phyloP scores from a whole-genome alignment of 2,888 invertebrate genomes.

The Monochamus alternatus region DNA sequence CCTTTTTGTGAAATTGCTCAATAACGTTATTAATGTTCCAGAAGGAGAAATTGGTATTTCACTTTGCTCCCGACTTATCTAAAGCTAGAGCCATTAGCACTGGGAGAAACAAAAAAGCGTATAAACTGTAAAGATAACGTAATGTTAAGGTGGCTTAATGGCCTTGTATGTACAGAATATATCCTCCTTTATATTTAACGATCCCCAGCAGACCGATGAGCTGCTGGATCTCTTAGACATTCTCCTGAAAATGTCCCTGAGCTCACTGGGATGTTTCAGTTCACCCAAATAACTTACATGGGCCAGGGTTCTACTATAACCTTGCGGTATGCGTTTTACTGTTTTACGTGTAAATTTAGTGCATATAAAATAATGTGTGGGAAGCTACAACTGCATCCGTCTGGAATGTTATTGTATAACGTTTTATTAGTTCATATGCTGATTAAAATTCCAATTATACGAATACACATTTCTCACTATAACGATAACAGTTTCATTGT shows the following conservation, averaged over 20 bases:
- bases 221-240: constrained; percentile 31
- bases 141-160: constrained; percentile 21
- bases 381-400: constrained; percentile 24
- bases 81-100: constrained; percentile 24
- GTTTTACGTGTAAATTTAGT: constrained; percentile 38
- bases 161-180: constrained; percentile 27
- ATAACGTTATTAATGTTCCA: constrained; percentile 20
- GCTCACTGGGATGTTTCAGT: constrained; percentile 24
- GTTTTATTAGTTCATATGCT: constrained; percentile 1
- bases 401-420: constrained; percentile 33
- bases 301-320: constrained; percentile 30
- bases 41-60: constrained; percentile 21
- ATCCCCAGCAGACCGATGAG: constrained; percentile 31
- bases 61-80: constrained; percentile 22
- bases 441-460: constrained; percentile 16
- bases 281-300: constrained; percentile 40
- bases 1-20: not conserved
- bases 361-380: constrained; percentile 38
- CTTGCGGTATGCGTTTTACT: constrained; percentile 37
- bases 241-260: constrained; percentile 25
- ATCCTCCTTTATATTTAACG: constrained; percentile 29
- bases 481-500: no score
- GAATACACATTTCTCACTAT: not conserved
- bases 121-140: constrained; percentile 25
- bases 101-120: constrained; percentile 21